These are phyloP conservation scores for Hiodon tergisus DNA, from an alignment of 2,113 vertebrate genomes.

Conservation along the genomic window DNA sequence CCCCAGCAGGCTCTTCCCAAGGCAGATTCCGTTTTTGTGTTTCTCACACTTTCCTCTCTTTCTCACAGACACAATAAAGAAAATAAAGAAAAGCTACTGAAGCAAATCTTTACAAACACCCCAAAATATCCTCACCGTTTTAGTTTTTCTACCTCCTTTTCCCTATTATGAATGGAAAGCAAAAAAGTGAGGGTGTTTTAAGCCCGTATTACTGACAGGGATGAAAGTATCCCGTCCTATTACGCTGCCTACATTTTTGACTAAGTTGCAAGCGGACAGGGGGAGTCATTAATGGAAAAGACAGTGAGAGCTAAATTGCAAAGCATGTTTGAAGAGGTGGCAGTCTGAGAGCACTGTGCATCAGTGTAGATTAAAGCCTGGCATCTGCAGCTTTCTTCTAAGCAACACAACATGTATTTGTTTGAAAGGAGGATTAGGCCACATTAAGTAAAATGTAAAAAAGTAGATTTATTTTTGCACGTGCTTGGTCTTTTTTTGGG, in stretches of 20 bases:
- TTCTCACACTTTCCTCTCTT: slow-evolving; percentile 36
- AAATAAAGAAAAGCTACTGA: slow-evolving; percentile 26
- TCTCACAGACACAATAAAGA: slow-evolving; percentile 20
- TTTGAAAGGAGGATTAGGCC: background rate
- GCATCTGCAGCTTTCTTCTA: slow-evolving; percentile 11
- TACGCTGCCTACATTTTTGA: slow-evolving; percentile 33
- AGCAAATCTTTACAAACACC: slow-evolving; percentile 50
- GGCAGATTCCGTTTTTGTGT: slow-evolving; percentile 3
- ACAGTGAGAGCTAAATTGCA: slow-evolving; percentile 54
- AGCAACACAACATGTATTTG: slow-evolving; percentile 4
- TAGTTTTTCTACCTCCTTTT: slow-evolving; percentile 33
- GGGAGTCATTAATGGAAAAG: slow-evolving; percentile 47
- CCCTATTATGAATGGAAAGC: slow-evolving; percentile 27
- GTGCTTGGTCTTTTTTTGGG: background rate
- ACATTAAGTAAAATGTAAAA: background rate
- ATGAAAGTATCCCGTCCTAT: slow-evolving; percentile 37
- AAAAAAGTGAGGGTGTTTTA: slow-evolving; percentile 25
- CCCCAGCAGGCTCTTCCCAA: background rate
- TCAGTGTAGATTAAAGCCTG: slow-evolving; percentile 57
- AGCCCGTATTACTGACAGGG: slow-evolving; percentile 20
- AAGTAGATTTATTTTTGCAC: background rate
- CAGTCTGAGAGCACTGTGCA: slow-evolving; percentile 47
- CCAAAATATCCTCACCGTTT: slow-evolving; percentile 32
- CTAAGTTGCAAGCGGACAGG: slow-evolving; percentile 44
- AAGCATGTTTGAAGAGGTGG: slow-evolving; percentile 51